Conservation (phyloP, 1,140 invertebrate genomes). For the Orchesella cincta region DNA sequence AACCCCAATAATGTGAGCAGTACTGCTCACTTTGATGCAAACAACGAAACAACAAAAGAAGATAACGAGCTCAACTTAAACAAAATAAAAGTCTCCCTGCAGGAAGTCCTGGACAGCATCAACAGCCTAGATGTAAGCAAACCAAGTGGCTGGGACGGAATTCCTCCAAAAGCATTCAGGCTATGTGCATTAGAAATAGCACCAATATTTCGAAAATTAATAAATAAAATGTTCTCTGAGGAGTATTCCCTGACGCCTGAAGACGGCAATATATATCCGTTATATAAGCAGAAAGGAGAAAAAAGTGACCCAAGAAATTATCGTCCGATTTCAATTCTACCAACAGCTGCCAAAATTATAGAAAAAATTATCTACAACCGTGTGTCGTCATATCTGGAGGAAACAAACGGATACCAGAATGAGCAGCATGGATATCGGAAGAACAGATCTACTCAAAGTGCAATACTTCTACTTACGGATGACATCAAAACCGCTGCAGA, state of each 20-base stretch:
- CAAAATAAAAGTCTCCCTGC: too few species aligned
- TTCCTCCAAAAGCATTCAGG: neutral
- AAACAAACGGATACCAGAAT: neutral
- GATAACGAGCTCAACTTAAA: too few species aligned
- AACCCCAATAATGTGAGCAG: neutral
- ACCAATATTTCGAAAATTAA: neutral
- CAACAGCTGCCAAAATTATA: neutral
- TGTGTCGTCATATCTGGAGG: neutral
- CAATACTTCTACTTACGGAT: conserved; percentile 3
- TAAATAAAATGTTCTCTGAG: neutral
- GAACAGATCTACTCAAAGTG: conserved; percentile 17
- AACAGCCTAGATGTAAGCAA: neutral
- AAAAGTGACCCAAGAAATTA: neutral
- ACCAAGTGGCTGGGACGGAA: neutral
- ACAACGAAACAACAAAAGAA: too few species aligned
- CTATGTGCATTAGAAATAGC: neutral
- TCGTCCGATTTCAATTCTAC: neutral
- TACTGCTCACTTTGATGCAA: too few species aligned
- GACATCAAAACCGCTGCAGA: conserved; percentile 1
- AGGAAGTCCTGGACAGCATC: too few species aligned
- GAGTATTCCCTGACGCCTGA: neutral
- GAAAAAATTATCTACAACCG: neutral
- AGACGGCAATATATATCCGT: neutral
- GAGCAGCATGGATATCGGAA: conserved; percentile 9
- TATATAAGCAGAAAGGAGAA: neutral